Base-by-base conservation (phyloP, 1,140 invertebrate species). In the Pseudomyrmex cubaensis region DNA sequence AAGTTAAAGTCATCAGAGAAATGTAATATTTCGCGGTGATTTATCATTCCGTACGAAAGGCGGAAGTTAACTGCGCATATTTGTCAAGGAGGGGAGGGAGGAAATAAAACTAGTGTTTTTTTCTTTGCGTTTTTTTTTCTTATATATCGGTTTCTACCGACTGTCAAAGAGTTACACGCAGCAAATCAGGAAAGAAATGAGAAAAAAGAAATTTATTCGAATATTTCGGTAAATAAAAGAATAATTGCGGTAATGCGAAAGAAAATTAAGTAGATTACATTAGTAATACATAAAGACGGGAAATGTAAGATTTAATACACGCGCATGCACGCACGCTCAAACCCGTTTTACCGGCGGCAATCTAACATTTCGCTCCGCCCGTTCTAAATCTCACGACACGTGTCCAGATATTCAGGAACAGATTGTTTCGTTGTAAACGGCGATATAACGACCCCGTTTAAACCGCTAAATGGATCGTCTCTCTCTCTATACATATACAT, bases 391-490 rank as follows among this genome's bases (percentile, higher is more conserved):
- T 83, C 67, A 22, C 52, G 57, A 50, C 74, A 66, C 66, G 64
- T 75, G 85, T 67, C 50, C 56, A 63, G 78, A 87, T 74, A 62
- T 80, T 67, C 73, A 54, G 73, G 77, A 67, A 72, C 84, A 88
- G 87, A 88, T 89, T 88, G 87, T 88, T 89, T 88, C 86, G 84
- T 85, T 88, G 87, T 85, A 86, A 80, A 88, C 86, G 84, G 77
- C 44, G 74, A 61, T 74, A 83, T 87, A 86, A 91, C 85, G 85
- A 87, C 84, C 88, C 75, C 83, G 72, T 84, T 91, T 90, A 87
- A 84, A 90, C 85, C 82, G 86, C 85, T 86, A 89, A 87, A 90
- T 88, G 87, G 84, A 89, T 90, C 86, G 87, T 87, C 89, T 86
- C 89, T 77, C 67, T 74, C 80, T 82, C 59, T 82, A 75, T 82